phyloP scores from a whole-genome alignment of 2,888 invertebrate genomes.

The Spilosoma lubricipeda region DNA sequence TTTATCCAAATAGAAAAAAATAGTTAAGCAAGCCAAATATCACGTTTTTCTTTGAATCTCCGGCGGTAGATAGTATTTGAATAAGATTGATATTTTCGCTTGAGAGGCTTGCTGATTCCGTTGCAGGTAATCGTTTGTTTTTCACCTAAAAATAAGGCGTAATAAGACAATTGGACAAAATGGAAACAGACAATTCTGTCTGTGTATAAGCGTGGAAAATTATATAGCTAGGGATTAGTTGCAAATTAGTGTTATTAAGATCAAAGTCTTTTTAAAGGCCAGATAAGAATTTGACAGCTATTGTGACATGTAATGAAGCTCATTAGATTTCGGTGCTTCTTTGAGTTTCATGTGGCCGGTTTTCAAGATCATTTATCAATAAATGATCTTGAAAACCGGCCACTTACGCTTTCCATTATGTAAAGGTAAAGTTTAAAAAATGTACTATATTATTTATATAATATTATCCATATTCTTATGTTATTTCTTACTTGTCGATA shows the following conservation, averaged over 20 bases:
- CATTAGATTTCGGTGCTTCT: background rate
- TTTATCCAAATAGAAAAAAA: background rate
- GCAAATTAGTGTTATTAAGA: background rate
- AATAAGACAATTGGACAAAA: background rate
- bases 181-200: background rate
- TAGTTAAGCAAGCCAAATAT: background rate
- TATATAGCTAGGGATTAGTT: background rate
- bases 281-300: conserved; percentile 1
- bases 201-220: background rate
- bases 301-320: background rate
- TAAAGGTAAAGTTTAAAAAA: too few relatives aligned
- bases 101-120: background rate
- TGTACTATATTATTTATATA: too few relatives aligned
- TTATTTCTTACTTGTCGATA: too few relatives aligned
- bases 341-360: background rate
- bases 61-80: background rate
- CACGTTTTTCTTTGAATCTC: background rate
- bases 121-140: background rate
- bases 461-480: too few relatives aligned
- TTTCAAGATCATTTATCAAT: background rate
- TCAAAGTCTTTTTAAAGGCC: background rate
- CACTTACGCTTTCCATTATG: too few relatives aligned
- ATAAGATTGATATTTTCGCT: conserved; percentile 1
- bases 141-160: background rate
- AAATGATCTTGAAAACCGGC: too few relatives aligned